Evolutionary conservation across 2,888 invertebrate genomes (phyloP), one percentile per base, ranked within the genome.

Genomic region (Rhorus exstirpatorius): DNA sequence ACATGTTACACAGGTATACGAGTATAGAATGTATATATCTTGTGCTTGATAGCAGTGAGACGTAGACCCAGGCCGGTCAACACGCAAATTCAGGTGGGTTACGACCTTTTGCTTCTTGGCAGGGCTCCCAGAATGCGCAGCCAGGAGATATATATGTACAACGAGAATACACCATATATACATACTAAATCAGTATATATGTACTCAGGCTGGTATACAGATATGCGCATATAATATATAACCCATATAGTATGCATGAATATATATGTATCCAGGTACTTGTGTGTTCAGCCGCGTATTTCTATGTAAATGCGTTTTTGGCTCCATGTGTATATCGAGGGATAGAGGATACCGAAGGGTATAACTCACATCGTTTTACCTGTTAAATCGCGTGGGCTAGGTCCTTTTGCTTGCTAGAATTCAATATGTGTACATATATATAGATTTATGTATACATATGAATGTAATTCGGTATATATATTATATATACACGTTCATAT

Each of bases 121-220:
- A 6, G 46, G 53, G 53, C 51, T 21, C 41, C 14, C 26, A 55
- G 70, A 70, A 70, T 70, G 70, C 55, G 41, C 70, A 70, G 49
- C 21, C 58, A 63, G 53, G 12, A 51, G 41, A n/a, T n/a, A n/a
- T n/a, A n/a, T n/a, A 58, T 71, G 58, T 71, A 58, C 68, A 58
- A 24, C 44, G 19, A 12, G 70, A 55, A 60, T 61, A 72, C 53
- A 38, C 60, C 35, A n/a, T n/a, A 26, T 72, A 49, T 71, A 58
- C 55, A 31, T 71, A 55, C 21, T 60, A 49, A 46, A 60, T 60
- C 58, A 58, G 70, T 49, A 46, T 72, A 49, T 58, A 70, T 68
- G 44, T 49, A 70, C 41, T 55, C 24, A 41, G 14, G 53, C 21
- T 51, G 35, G n/a, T 70, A 35, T 70, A 41, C 55, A n/a, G 38